A percentile compares a stretch with the other conserved stretches of the same genome.
phyloP scores from a whole-genome alignment of 2,797 vertebrate genomes.

The Rhabdophis nuchalis region DNA sequence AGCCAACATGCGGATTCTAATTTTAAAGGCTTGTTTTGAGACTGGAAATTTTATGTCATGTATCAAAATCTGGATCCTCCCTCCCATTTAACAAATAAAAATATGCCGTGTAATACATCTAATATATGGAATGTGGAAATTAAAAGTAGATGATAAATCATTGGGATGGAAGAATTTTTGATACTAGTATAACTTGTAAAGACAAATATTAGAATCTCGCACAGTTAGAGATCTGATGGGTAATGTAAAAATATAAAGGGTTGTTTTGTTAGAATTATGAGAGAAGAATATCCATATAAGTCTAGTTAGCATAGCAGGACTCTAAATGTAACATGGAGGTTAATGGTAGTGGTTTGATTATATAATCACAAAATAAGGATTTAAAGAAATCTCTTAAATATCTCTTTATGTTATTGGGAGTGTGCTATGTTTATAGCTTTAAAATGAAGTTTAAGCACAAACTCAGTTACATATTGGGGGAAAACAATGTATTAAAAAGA shows the following conservation, averaged over 20 bases:
- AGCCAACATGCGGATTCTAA: constrained; percentile 49
- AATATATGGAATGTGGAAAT: constrained; percentile 12
- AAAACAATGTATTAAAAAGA: neutral
- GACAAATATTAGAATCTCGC: constrained; percentile 22
- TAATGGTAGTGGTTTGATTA: constrained; percentile 45
- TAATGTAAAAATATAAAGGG: constrained; percentile 48
- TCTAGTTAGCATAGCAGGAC: constrained; percentile 42
- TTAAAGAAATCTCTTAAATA: constrained; percentile 57
- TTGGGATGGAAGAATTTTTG: neutral
- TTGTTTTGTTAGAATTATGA: constrained; percentile 45
- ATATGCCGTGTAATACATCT: neutral
- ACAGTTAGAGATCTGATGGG: constrained; percentile 9
- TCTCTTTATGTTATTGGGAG: neutral
- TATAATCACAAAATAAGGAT: constrained; percentile 50
- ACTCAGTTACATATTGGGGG: neutral
- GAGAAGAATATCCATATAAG: constrained; percentile 52
- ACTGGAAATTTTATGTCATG: constrained; percentile 48
- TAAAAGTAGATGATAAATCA: neutral
- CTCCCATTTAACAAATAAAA: constrained; percentile 31
- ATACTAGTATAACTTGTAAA: constrained; percentile 27
- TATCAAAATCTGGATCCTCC: neutral
- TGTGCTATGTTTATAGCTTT: constrained; percentile 26
- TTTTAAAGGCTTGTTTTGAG: constrained; percentile 49
- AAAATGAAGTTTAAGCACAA: neutral
- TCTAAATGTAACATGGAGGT: constrained; percentile 55